These are phyloP conservation scores for Callipepla californica DNA, from an alignment of 2,113 vertebrate genomes.

Conservation along the genomic window DNA sequence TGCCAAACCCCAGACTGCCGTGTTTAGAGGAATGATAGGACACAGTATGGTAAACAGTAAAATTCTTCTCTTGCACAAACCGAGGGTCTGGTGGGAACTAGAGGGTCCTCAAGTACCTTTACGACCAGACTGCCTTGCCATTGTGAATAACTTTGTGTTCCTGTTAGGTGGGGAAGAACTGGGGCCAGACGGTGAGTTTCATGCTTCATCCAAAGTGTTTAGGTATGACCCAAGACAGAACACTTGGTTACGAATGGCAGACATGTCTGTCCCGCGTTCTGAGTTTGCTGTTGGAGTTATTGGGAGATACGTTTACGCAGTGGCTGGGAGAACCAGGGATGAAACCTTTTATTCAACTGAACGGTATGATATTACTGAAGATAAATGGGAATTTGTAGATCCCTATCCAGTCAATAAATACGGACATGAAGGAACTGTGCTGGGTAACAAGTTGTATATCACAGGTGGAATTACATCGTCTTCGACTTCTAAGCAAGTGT, in stretches of 20 bases:
- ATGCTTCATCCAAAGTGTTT: conserved; percentile 98
- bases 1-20: conserved; percentile 94
- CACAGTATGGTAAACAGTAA: conserved; percentile 99
- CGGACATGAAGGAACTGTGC: conserved; percentile 96
- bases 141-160: conserved; percentile 98
- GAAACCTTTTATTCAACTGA: conserved; percentile 99
- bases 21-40: conserved; percentile 98
- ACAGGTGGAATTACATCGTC: conserved; percentile 98
- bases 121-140: conserved; percentile 95
- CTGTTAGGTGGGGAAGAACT: conserved; percentile 96
- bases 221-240: conserved; percentile 98
- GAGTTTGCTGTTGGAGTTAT: conserved; percentile 98
- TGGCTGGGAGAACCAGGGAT: conserved; percentile 95
- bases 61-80: conserved; percentile 96
- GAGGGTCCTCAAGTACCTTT: conserved; percentile 97
- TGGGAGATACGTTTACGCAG: conserved; percentile 94
- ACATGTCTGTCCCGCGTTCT: conserved; percentile 98
- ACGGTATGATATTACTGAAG: conserved; percentile 95
- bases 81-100: conserved; percentile 98
- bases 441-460: conserved; percentile 94
- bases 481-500: conserved; percentile 98
- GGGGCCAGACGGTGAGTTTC: conserved; percentile 96
- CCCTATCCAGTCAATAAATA: conserved; percentile 99
- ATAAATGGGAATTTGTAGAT: conserved; percentile 98
- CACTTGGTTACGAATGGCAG: conserved; percentile 96